phyloP scores from a whole-genome alignment of 2,797 vertebrate genomes.

The Typhlichthys subterraneus region DNA sequence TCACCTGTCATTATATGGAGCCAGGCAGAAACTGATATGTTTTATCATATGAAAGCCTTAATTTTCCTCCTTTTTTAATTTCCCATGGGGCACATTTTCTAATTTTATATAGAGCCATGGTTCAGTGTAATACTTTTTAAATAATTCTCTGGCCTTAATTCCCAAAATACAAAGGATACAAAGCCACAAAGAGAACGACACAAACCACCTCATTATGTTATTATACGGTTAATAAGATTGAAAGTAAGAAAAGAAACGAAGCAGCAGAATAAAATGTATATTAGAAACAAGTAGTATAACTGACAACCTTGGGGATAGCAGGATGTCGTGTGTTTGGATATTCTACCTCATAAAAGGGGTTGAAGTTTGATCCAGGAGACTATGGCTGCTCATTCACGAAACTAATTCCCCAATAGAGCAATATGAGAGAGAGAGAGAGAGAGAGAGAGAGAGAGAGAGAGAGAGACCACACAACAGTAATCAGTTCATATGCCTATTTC shows the following conservation, averaged over 20 bases:
- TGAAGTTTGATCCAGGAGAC: too few relatives aligned
- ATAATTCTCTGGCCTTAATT: conserved; percentile 33
- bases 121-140: conserved; percentile 22
- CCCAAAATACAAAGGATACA: conserved; percentile 20
- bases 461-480: neutral
- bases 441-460: conserved; percentile 9
- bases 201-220: too few relatives aligned
- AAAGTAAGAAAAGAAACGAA: too few relatives aligned
- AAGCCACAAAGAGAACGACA: conserved; percentile 22
- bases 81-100: conserved; percentile 16
- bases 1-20: conserved; percentile 12
- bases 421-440: conserved; percentile 18
- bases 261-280: too few relatives aligned
- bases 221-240: too few relatives aligned
- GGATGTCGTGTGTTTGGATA: too few relatives aligned
- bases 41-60: neutral
- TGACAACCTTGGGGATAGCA: too few relatives aligned
- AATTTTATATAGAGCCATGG: conserved; percentile 16
- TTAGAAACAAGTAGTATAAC: too few relatives aligned
- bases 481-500: neutral
- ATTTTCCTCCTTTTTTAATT: conserved; percentile 8
- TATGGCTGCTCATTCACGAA: neutral
- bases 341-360: too few relatives aligned
- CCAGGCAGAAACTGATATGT: neutral
- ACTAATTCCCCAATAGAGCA: too few relatives aligned